Evolutionary conservation across 1,140 invertebrate genomes (phyloP).

Genomic region (Apis laboriosa): DNA sequence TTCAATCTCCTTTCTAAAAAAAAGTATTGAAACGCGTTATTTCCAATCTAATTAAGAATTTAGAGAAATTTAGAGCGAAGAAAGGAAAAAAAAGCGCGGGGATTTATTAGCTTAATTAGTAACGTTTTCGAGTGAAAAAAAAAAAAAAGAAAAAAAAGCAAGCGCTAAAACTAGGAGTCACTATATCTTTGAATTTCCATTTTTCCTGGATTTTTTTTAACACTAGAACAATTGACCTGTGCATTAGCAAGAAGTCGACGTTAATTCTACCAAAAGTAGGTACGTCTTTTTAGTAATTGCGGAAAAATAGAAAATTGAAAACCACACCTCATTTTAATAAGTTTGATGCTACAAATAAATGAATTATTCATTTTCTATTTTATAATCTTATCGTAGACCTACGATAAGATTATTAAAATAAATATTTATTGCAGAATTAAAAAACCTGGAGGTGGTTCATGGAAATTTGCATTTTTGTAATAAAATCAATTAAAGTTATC

Average conservation of each 20-base stretch:
- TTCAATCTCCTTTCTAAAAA: neutral
- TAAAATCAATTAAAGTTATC: neutral
- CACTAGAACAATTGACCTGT: too few species aligned
- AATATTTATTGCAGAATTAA: neutral
- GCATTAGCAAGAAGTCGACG: too few species aligned
- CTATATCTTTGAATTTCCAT: neutral
- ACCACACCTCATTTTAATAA: too few species aligned
- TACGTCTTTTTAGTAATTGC: too few species aligned
- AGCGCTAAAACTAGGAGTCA: neutral
- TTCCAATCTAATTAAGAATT: neutral
- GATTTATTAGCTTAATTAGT: neutral
- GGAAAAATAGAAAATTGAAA: too few species aligned
- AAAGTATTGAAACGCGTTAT: neutral
- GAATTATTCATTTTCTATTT: neutral
- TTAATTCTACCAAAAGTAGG: too few species aligned
- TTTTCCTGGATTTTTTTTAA: neutral
- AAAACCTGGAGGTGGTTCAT: neutral
- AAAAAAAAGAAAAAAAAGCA: too few species aligned
- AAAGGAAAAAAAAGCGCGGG: neutral
- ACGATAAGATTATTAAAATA: neutral
- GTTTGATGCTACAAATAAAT: too few species aligned
- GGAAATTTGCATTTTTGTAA: neutral
- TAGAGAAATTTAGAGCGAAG: neutral
- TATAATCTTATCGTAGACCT: neutral
- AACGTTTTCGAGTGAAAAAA: too few species aligned